Evolutionary conservation across 1,140 invertebrate species (phyloP).

Genomic region (Papilio glaucus): DNA sequence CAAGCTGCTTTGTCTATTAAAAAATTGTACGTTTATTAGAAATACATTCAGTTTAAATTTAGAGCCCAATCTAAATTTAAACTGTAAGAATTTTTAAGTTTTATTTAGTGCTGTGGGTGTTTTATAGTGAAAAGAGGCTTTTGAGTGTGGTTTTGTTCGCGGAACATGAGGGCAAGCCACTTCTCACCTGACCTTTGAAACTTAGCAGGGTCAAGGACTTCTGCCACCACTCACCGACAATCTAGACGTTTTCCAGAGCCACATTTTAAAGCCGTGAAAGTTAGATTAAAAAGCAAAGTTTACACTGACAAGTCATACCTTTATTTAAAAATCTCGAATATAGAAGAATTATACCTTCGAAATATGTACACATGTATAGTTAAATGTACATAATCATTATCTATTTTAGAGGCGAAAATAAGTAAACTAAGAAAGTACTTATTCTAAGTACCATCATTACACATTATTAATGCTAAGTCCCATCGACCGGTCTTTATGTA

Average conservation of each 20-base stretch:
- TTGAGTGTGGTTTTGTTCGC: slow-evolving; percentile 38
- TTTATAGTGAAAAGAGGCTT: slow-evolving; percentile 17
- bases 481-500: too few relatives aligned
- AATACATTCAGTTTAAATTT: not conserved
- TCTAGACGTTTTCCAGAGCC: slow-evolving; percentile 39
- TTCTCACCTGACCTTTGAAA: slow-evolving; percentile 47
- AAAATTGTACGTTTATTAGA: not conserved
- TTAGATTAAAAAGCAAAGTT: slow-evolving; percentile 29
- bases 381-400: too few relatives aligned
- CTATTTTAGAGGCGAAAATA: too few relatives aligned
- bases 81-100: slow-evolving; percentile 22
- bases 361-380: too few relatives aligned
- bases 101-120: slow-evolving; percentile 34
- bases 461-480: too few relatives aligned
- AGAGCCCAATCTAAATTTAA: not conserved
- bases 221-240: slow-evolving; percentile 46
- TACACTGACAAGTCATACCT: too few relatives aligned
- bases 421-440: too few relatives aligned
- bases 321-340: too few relatives aligned
- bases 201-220: slow-evolving; percentile 60
- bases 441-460: too few relatives aligned
- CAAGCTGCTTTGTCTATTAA: too few relatives aligned
- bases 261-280: slow-evolving; percentile 35
- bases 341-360: too few relatives aligned
- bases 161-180: slow-evolving; percentile 42